phyloP scores from a whole-genome alignment of 2,888 invertebrate species.

The Campaea margaritaria region DNA sequence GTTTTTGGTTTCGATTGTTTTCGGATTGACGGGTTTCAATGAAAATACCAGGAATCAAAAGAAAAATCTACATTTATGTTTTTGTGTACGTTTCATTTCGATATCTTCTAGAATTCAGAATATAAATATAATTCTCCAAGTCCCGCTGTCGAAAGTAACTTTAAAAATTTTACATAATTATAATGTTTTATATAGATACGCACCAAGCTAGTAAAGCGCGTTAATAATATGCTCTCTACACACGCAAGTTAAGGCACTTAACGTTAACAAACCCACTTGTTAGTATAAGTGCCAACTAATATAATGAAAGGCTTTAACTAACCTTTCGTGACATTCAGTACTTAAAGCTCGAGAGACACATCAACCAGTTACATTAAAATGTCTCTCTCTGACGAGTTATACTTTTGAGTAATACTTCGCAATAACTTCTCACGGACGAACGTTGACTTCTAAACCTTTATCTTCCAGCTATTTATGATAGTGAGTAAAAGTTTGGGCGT shows the following conservation, averaged over 20 bases:
- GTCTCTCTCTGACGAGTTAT: constrained; percentile 10
- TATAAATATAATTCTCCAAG: too few species aligned
- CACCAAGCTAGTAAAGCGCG: not conserved
- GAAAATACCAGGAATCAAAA: too few species aligned
- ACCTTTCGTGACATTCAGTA: constrained; percentile 16
- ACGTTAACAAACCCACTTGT: not conserved
- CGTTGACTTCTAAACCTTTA: constrained; percentile 25
- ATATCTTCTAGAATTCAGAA: too few species aligned
- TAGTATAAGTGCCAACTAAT: constrained; percentile 13
- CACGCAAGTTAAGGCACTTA: constrained; percentile 2
- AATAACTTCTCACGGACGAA: constrained; percentile 16
- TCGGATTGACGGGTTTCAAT: too few species aligned
- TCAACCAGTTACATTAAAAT: constrained; percentile 19
- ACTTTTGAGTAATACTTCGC: constrained; percentile 8
- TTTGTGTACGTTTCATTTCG: too few species aligned
- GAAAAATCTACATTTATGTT: too few species aligned
- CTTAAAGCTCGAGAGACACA: constrained; percentile 14
- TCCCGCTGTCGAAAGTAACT: too few species aligned
- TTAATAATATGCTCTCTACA: not conserved
- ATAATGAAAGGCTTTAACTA: constrained; percentile 10
- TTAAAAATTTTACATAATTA: too few species aligned
- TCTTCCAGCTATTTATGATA: constrained; percentile 10
- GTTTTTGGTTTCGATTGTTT: too few species aligned
- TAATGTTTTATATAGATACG: too few species aligned
- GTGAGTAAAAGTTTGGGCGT: constrained; percentile 17